Evolutionary conservation across 1,140 invertebrate species (phyloP).

Genomic region (Lysiphlebus fabarum): DNA sequence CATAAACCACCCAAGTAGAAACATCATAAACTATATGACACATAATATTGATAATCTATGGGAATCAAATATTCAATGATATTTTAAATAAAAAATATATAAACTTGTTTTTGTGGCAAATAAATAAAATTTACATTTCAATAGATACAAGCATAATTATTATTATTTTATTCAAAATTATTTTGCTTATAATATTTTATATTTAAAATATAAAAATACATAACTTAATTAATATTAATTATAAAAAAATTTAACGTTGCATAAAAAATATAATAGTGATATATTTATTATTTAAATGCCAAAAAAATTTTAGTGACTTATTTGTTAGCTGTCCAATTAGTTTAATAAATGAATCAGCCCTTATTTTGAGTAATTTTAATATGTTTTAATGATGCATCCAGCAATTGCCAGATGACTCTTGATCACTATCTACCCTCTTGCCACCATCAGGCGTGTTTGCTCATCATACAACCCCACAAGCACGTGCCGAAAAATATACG

Average conservation of each 20-base stretch:
- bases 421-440: conserved; percentile 52
- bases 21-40: neutral
- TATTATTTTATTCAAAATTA: too few relatives aligned
- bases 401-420: conserved; percentile 49
- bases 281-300: too few relatives aligned
- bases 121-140: too few relatives aligned
- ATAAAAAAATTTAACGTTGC: neutral
- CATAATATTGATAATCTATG: neutral
- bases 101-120: too few relatives aligned
- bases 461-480: conserved; percentile 25
- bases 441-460: conserved; percentile 41
- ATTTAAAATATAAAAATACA: too few relatives aligned
- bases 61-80: too few relatives aligned
- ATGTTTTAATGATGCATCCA: conserved; percentile 45
- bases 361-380: neutral
- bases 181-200: too few relatives aligned
- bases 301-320: neutral
- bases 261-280: too few relatives aligned
- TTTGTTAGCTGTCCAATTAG: conserved; percentile 41
- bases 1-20: neutral
- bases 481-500: conserved; percentile 42
- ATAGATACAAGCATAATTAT: too few relatives aligned
- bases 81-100: neutral
- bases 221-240: neutral
- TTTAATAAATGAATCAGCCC: conserved; percentile 46